A percentile compares a stretch with the other conserved stretches of the same genome.
These are phyloP conservation scores for Rousettus leschenaultii DNA, from an alignment of 2,113 vertebrate species.

Conservation along the genomic window DNA sequence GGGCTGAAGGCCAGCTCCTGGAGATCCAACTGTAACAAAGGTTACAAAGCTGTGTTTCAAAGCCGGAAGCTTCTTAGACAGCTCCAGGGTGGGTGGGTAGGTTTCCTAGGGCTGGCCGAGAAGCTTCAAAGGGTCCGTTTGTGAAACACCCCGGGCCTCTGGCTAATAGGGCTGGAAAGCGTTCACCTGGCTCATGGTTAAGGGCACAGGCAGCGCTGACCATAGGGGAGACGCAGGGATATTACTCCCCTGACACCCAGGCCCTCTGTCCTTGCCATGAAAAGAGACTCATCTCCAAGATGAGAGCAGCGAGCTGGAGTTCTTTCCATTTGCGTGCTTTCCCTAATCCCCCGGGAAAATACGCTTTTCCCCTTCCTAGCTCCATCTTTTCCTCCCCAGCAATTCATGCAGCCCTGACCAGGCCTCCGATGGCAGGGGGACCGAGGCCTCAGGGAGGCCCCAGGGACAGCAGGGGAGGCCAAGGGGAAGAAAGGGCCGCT, in stretches of 20 bases:
- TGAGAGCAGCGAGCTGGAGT: background rate
- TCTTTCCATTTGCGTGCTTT: background rate
- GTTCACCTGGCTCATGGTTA: background rate
- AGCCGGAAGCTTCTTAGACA: background rate
- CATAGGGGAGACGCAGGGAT: background rate
- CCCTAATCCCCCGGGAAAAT: background rate
- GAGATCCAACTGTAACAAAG: background rate
- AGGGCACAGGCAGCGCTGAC: background rate
- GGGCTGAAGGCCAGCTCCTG: background rate
- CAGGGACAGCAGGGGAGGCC: background rate
- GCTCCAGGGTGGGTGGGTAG: too few relatives aligned
- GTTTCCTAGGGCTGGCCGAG: background rate
- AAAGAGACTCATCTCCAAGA: background rate
- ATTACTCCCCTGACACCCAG: background rate
- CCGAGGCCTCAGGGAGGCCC: too few relatives aligned
- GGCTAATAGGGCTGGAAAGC: background rate
- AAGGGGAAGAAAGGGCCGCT: background rate
- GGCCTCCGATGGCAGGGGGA: too few relatives aligned
- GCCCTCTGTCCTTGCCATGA: background rate
- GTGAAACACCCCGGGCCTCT: background rate
- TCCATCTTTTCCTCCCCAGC: background rate
- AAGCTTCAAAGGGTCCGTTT: background rate
- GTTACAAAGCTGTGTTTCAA: background rate
- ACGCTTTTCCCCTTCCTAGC: background rate
- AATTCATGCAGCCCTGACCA: background rate